Percentiles rank a stretch among this genome's conserved stretches.
Evolutionary conservation across 1,140 invertebrate genomes (phyloP).

Genomic region (Batillaria attramentaria): DNA sequence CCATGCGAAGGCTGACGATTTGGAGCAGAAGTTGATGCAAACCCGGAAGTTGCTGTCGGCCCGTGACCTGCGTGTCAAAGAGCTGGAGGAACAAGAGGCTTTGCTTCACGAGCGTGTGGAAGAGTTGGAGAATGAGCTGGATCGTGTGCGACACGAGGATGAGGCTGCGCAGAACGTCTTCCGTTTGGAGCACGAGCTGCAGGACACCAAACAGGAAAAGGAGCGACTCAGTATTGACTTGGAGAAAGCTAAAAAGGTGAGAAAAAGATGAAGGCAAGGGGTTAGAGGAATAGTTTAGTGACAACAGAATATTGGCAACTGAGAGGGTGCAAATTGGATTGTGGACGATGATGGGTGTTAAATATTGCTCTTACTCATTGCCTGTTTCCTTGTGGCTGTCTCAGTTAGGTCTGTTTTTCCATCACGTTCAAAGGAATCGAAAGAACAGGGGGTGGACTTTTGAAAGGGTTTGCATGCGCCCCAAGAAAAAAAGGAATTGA

Average conservation of each 20-base stretch:
- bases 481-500: too few relatives aligned
- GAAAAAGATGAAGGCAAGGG: too few relatives aligned
- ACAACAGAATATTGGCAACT: background rate
- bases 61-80: slow-evolving; percentile 51
- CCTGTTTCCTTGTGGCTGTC: too few relatives aligned
- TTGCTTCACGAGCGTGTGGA: slow-evolving; percentile 47
- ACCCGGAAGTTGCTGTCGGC: slow-evolving; percentile 51
- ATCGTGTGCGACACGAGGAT: slow-evolving; percentile 50
- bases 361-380: too few relatives aligned
- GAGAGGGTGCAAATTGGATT: too few relatives aligned
- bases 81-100: slow-evolving; percentile 48
- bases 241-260: slow-evolving; percentile 67
- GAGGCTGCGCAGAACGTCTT: slow-evolving; percentile 46
- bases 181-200: slow-evolving; percentile 51
- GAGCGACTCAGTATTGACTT: slow-evolving; percentile 59
- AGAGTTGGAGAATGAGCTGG: slow-evolving; percentile 50
- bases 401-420: too few relatives aligned
- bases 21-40: slow-evolving; percentile 53
- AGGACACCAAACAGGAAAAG: slow-evolving; percentile 51
- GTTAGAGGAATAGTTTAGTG: background rate
- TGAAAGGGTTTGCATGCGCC: too few relatives aligned
- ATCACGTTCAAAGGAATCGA: too few relatives aligned
- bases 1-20: slow-evolving; percentile 43
- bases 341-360: too few relatives aligned
- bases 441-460: too few relatives aligned